Percentiles rank a stretch among this genome's conserved stretches.
These are phyloP conservation scores for Bolinopsis microptera DNA, from an alignment of 37 sponge, comb jelly and placozoan genomes.

Conservation along the genomic window DNA sequence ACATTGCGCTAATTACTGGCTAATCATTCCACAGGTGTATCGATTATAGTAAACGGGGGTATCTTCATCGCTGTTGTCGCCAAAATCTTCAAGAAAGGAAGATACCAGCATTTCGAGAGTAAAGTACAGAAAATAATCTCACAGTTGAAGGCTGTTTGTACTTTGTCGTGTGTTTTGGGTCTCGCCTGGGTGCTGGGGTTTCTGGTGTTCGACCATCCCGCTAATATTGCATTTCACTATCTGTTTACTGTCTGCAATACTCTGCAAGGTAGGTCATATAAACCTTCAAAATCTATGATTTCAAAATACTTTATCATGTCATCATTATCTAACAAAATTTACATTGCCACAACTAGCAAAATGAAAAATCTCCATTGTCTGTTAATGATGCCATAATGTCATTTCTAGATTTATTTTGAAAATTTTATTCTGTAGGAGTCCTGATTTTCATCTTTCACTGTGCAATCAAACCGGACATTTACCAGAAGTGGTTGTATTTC, in stretches of 20 bases:
- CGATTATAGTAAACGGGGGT: not conserved
- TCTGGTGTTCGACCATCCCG: not conserved
- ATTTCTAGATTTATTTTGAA: too few relatives aligned
- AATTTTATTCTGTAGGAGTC: too few relatives aligned
- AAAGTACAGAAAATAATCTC: not conserved
- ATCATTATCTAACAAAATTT: too few relatives aligned
- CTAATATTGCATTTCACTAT: not conserved
- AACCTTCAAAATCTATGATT: too few relatives aligned
- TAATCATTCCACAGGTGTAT: constrained; percentile 10
- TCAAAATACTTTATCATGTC: too few relatives aligned
- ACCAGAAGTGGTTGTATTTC: not conserved
- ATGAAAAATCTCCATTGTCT: too few relatives aligned
- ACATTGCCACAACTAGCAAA: too few relatives aligned
- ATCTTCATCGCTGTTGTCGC: not conserved
- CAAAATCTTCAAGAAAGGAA: constrained; percentile 36
- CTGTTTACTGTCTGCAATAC: constrained; percentile 14
- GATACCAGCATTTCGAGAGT: constrained; percentile 34
- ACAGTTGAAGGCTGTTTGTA: constrained; percentile 25
- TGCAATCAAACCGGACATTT: constrained; percentile 33
- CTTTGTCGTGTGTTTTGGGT: constrained; percentile 21
- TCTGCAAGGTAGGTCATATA: too few relatives aligned
- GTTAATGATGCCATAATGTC: too few relatives aligned
- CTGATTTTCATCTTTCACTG: constrained; percentile 32
- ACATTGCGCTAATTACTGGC: too few relatives aligned
- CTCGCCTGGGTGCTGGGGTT: constrained; percentile 46